Base-by-base conservation (phyloP, 2,113 vertebrate genomes). In the Pluvianellus socialis region DNA sequence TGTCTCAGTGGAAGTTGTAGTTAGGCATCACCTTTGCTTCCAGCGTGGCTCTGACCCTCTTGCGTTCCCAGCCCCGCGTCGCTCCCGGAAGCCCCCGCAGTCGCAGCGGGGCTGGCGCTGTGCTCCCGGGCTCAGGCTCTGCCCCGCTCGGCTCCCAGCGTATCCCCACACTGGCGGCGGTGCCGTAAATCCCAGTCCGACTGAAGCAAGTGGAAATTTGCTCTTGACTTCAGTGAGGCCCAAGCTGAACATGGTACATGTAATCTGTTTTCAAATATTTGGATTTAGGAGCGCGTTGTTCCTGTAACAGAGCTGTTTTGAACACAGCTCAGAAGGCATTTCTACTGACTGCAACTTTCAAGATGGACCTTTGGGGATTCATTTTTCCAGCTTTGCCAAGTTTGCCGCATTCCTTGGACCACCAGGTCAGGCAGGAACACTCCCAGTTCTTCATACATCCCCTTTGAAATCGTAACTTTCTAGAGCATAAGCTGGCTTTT, bases 371-470 rank as follows among this genome's bases (percentile, higher is more conserved):
- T 86, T 58, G 75, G 94, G 95, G 88, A 77, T 94, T 95, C 6
- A 9, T 45, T 91, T 92, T 86, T 70, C 79, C 95, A 92, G 50
- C 75, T 93, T 94, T 88, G 89, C 93, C 95, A 95, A 95, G 73
- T 96, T 95, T 94, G 82, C 90, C 92, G 86, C 95, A 93, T 97
- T 97, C 88, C 68, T 95, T 84, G 94, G 95, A 94, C 94, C 90
- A 96, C 95, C 90, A 74, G 94, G 88, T 95, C 92, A 91, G 94
- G 53, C 92, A 94, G 83, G 68, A 96, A 91, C 91, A 84, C 92
- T 87, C 92, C 83, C 77, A 44, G 45, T 94, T 86, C 86, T 95
- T 95, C 40, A 27, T 63, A 26, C 6, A 13, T 93, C 63, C 74
- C 58, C 59, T 89, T 75, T 89, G 82, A 94, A 94, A 93, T n/a